Conservation (phyloP, 2,797 vertebrate genomes). For the Enteromius unitaeniatus region DNA sequence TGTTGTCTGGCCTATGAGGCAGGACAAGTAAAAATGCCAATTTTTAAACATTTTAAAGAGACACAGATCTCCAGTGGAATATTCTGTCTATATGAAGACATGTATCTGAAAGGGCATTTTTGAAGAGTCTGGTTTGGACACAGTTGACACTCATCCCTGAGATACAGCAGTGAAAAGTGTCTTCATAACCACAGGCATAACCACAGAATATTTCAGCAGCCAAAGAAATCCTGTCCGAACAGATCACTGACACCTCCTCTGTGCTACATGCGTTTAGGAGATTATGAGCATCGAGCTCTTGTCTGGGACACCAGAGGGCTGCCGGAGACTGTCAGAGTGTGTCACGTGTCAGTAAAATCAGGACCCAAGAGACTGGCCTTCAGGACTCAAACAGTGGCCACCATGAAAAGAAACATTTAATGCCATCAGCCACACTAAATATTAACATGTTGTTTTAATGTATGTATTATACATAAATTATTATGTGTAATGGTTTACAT, state of each 20-base stretch:
- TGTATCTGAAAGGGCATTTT: slow-evolving; percentile 14
- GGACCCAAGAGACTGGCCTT: slow-evolving; percentile 41
- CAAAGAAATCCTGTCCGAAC: slow-evolving; percentile 29
- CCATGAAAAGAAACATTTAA: slow-evolving; percentile 15
- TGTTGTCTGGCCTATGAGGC: background rate
- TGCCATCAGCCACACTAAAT: background rate
- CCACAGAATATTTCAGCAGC: slow-evolving; percentile 14
- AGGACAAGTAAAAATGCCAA: background rate
- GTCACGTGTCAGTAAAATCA: slow-evolving; percentile 39
- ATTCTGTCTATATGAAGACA: background rate
- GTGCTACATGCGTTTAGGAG: slow-evolving; percentile 48
- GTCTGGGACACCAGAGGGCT: slow-evolving; percentile 50
- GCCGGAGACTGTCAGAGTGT: slow-evolving; percentile 47
- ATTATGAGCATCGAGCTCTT: slow-evolving; percentile 48
- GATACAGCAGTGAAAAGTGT: slow-evolving; percentile 19
- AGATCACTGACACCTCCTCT: slow-evolving; percentile 46
- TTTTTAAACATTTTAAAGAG: background rate
- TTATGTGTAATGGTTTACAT: background rate
- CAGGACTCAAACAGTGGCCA: background rate
- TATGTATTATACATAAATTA: background rate
- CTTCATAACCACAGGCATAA: slow-evolving; percentile 29
- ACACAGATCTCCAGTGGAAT: background rate
- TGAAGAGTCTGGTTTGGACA: slow-evolving; percentile 36
- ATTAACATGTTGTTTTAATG: background rate
- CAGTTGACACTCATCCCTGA: slow-evolving; percentile 24